phyloP scores from a whole-genome alignment of 2,113 vertebrate species.

The Crypturellus undulatus region DNA sequence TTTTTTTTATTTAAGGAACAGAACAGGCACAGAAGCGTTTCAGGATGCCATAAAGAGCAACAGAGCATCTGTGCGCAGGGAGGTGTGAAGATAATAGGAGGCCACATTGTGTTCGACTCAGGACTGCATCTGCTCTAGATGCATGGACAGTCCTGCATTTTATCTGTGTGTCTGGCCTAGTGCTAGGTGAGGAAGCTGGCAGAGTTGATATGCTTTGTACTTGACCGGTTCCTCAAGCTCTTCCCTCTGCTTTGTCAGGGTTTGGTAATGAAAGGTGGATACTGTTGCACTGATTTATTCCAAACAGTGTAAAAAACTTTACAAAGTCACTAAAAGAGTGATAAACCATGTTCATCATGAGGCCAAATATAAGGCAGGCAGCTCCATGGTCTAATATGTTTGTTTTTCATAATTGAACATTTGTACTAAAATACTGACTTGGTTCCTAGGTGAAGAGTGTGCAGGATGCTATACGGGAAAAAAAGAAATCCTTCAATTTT shows the following conservation, averaged over 20 bases:
- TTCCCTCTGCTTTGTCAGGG: neutral
- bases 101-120: neutral
- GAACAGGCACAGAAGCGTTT: neutral
- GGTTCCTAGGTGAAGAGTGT: conserved; percentile 91
- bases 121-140: neutral
- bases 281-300: neutral
- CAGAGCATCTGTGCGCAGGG: neutral
- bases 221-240: neutral
- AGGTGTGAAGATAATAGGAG: no score
- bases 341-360: fast-evolving
- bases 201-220: neutral
- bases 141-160: neutral
- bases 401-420: neutral
- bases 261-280: neutral
- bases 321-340: neutral
- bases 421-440: neutral
- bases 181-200: neutral
- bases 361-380: neutral
- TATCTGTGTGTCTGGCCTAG: neutral
- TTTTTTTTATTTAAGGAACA: neutral
- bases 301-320: neutral
- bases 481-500: conserved; percentile 91
- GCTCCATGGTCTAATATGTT: neutral
- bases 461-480: conserved; percentile 94
- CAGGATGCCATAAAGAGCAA: neutral